Evolutionary conservation across 1,140 invertebrate genomes (phyloP).

Genomic region (Mactra quadrangularis): DNA sequence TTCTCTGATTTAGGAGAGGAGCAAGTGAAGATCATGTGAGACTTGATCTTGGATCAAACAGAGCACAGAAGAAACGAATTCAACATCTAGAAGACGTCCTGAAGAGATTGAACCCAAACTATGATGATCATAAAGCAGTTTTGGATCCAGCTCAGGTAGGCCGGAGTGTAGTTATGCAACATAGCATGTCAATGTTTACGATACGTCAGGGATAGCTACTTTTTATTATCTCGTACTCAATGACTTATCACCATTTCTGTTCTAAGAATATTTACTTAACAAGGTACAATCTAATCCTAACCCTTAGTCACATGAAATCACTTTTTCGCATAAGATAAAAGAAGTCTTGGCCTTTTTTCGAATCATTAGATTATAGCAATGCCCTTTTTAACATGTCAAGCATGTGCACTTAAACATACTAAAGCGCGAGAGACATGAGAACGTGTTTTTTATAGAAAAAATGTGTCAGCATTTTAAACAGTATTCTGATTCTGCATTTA

Average conservation of each 20-base stretch:
- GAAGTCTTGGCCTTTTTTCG: too few species aligned
- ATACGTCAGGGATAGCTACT: background rate
- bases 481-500: too few species aligned
- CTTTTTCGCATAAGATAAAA: too few species aligned
- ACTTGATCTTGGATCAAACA: background rate
- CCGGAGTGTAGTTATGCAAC: background rate
- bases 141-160: slow-evolving; percentile 33
- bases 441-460: too few species aligned
- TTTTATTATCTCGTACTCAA: background rate
- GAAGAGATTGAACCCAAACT: slow-evolving; percentile 30
- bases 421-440: too few species aligned
- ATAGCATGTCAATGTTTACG: background rate
- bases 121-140: background rate
- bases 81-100: slow-evolving; percentile 57
- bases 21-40: slow-evolving; percentile 24
- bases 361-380: too few species aligned
- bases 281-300: too few species aligned
- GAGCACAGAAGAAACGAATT: slow-evolving; percentile 59
- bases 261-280: too few species aligned
- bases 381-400: too few species aligned
- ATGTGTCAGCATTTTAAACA: too few species aligned
- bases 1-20: slow-evolving; percentile 42
- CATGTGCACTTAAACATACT: too few species aligned
- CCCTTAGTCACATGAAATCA: too few species aligned
- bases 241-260: background rate